phyloP scores from a whole-genome alignment of 2,797 vertebrate genomes.

The Cheirogaleus major region DNA sequence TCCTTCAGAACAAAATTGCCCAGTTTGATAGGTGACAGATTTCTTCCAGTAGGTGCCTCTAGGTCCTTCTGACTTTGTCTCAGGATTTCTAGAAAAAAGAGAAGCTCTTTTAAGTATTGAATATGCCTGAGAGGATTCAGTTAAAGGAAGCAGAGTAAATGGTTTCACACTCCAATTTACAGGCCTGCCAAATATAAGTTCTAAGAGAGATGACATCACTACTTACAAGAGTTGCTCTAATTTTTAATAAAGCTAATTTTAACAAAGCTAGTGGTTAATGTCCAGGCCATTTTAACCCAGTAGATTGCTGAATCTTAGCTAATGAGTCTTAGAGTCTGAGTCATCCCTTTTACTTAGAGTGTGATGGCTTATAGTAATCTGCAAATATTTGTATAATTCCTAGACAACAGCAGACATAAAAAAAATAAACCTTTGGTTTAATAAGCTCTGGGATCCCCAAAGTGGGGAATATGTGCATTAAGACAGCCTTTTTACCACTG shows the following conservation, averaged over 20 bases:
- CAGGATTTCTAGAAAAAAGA: constrained; percentile 14
- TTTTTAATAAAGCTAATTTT: constrained; percentile 48
- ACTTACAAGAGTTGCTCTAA: background rate
- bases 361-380: constrained; percentile 25
- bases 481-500: background rate
- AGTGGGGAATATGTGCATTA: background rate
- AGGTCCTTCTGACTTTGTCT: constrained; percentile 20
- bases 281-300: background rate
- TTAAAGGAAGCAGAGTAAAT: background rate
- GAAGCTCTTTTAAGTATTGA: background rate
- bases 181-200: background rate
- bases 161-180: background rate
- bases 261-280: background rate
- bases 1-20: background rate
- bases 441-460: background rate
- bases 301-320: constrained; percentile 8
- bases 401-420: background rate
- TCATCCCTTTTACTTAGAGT: background rate
- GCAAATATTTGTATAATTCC: background rate
- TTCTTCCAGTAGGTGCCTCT: constrained; percentile 2
- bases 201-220: background rate
- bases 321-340: background rate
- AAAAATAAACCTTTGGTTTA: background rate
- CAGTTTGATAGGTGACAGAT: background rate
- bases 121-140: background rate